phyloP scores from a whole-genome alignment of 2,888 invertebrate species.

The Mythimna albipuncta region DNA sequence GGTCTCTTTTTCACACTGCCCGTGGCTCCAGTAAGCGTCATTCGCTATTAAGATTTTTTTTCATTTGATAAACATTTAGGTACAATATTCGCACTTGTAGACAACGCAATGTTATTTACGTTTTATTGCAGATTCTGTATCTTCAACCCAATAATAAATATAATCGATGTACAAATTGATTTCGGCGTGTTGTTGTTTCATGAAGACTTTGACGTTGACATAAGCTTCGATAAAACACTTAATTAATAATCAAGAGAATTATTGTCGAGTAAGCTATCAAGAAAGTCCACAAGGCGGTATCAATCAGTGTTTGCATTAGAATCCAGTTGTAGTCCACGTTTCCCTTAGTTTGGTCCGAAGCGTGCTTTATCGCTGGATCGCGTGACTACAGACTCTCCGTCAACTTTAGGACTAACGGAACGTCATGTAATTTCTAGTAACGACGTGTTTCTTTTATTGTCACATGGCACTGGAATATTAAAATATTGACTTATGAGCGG shows the following conservation, averaged over 20 bases:
- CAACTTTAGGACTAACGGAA: constrained; percentile 83
- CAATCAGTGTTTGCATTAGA: constrained; percentile 68
- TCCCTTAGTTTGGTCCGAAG: constrained; percentile 73
- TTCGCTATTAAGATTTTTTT: constrained; percentile 45
- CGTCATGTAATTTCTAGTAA: constrained; percentile 88
- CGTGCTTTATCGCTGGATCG: constrained; percentile 84
- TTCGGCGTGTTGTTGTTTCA: constrained; percentile 57
- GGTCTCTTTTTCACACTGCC: too few relatives aligned
- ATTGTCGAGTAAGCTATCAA: constrained; percentile 55
- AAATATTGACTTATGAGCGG: constrained; percentile 66
- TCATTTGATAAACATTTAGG: constrained; percentile 49
- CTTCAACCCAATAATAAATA: constrained; percentile 43
- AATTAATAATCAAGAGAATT: constrained; percentile 47
- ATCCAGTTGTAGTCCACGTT: constrained; percentile 63
- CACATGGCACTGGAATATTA: constrained; percentile 66
- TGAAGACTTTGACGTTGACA: constrained; percentile 50
- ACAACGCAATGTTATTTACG: constrained; percentile 42
- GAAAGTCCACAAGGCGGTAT: constrained; percentile 58
- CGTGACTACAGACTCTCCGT: constrained; percentile 84
- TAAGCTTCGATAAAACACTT: constrained; percentile 39
- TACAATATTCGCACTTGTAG: constrained; percentile 43
- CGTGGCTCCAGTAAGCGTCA: constrained; percentile 25
- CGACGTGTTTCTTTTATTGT: constrained; percentile 88
- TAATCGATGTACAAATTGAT: constrained; percentile 55
- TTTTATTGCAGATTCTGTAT: constrained; percentile 56